A percentile compares a stretch with the other conserved stretches of the same genome.
phyloP scores from a whole-genome alignment of 2,888 invertebrate species.

The Camptogramma bilineatum region DNA sequence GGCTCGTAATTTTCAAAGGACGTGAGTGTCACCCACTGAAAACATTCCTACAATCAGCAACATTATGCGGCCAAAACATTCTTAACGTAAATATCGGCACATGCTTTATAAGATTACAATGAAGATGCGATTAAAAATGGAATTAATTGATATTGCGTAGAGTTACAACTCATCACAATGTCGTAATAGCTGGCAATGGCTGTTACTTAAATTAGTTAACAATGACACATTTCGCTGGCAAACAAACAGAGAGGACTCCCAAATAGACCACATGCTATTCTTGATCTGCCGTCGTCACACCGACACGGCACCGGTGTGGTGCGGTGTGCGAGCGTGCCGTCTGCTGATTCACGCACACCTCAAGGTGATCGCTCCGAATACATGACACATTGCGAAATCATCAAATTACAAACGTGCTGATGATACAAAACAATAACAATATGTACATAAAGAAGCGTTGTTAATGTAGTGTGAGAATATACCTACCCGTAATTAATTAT shows the following conservation, averaged over 20 bases:
- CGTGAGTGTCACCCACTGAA: slow-evolving; percentile 35
- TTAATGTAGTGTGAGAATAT: background rate
- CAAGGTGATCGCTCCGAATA: slow-evolving; percentile 68
- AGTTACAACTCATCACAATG: slow-evolving; percentile 61
- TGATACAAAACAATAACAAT: slow-evolving; percentile 28
- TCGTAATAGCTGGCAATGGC: slow-evolving; percentile 82
- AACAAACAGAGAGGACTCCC: slow-evolving; percentile 81
- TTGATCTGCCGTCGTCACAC: slow-evolving; percentile 78
- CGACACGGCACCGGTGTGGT: slow-evolving; percentile 54
- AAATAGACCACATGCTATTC: slow-evolving; percentile 83
- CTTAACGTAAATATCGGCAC: slow-evolving; percentile 16
- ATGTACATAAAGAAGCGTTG: slow-evolving; percentile 1
- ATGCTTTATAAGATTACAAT: background rate
- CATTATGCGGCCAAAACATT: slow-evolving; percentile 26
- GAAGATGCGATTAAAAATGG: slow-evolving; percentile 55
- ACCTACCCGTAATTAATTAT: background rate
- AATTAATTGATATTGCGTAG: slow-evolving; percentile 56
- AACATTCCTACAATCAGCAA: slow-evolving; percentile 18
- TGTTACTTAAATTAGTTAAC: slow-evolving; percentile 85
- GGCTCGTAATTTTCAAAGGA: slow-evolving; percentile 57
- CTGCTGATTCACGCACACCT: slow-evolving; percentile 81
- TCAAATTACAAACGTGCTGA: slow-evolving; percentile 32
- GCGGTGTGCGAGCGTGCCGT: slow-evolving; percentile 66
- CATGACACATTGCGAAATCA: slow-evolving; percentile 45
- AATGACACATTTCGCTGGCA: slow-evolving; percentile 86